A percentile compares a stretch with the other conserved stretches of the same genome.
Evolutionary conservation across 2,113 vertebrate species (phyloP).

Genomic region (Tenebrosternarchus preto): DNA sequence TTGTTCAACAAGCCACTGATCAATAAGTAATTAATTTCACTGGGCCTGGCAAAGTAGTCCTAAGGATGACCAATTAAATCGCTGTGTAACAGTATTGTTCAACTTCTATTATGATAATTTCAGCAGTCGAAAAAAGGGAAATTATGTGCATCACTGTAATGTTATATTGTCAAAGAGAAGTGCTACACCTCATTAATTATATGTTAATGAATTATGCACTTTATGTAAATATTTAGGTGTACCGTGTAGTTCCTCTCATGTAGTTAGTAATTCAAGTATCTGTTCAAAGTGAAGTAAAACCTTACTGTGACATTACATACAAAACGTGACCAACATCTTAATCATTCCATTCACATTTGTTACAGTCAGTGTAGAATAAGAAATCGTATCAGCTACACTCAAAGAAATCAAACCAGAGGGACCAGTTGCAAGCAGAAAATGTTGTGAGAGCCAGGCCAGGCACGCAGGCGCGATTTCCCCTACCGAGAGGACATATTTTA

Average conservation of each 20-base stretch:
- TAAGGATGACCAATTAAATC: slow-evolving; percentile 59
- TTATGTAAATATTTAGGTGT: slow-evolving; percentile 4
- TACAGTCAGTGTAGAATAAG: slow-evolving; percentile 55
- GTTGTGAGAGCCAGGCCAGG: slow-evolving; percentile 56
- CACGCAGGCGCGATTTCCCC: slow-evolving; percentile 33
- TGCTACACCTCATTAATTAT: not conserved
- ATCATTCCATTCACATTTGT: slow-evolving; percentile 61
- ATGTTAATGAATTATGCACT: not conserved
- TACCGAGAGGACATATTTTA: slow-evolving; percentile 57
- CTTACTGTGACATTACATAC: not conserved
- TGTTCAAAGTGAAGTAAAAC: not conserved
- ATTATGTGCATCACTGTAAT: not conserved
- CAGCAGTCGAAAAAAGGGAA: not conserved
- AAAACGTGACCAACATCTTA: slow-evolving; percentile 44
- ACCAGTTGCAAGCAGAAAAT: slow-evolving; percentile 68
- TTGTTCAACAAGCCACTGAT: slow-evolving; percentile 68
- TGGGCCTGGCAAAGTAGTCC: slow-evolving; percentile 61
- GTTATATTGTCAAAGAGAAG: not conserved
- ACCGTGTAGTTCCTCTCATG: too few relatives aligned
- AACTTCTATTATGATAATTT: slow-evolving; percentile 3
- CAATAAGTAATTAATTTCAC: slow-evolving; percentile 79
- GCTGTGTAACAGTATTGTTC: slow-evolving; percentile 56
- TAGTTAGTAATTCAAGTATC: not conserved
- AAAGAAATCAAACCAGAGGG: slow-evolving; percentile 69
- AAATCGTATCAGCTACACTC: slow-evolving; percentile 67